Base-by-base conservation (phyloP, 1,140 invertebrate species). In the Cryptotermes secundus region DNA sequence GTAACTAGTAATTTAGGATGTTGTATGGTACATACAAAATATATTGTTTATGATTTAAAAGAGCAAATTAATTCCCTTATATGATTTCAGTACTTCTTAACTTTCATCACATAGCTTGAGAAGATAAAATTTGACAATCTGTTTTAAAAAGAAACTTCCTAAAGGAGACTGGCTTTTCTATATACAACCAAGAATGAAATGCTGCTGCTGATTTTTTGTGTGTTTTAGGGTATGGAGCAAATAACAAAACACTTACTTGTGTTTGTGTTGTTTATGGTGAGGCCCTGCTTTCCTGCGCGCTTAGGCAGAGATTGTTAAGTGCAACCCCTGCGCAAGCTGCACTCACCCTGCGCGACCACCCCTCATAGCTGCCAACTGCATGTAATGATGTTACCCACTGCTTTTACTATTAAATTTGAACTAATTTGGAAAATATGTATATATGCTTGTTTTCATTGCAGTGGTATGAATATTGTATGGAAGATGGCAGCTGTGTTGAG, bases 211-310 rank as follows among this genome's bases (percentile, higher is more conserved):
- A 53, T 49, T 34, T 84, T 84, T 84, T 84, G 72, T 84, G 72
- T 84, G 83, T 84, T 84, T 84, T 84, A 84, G 83, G 83, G 80
- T 84, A 84, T 42, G 83, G 83, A 84, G 83, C 83, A 72, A 84
- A 59, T 83, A 83, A 79, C 81, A 82, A 82, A 82, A 38, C 38
- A 38, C 38, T 45, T 82, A 42, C 31, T 82, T 38, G 38, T 82
- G 81, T 82, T 38, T 82, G 81, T 72, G 35, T 83, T 83, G 34
- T 83, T 83, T 83, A 83, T 80, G 34, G 34, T 82, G 81, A 45
- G 42, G n/a, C 31, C 42, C 81, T 31, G 36, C 16, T 6, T n/a
- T 45, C 83, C 83, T 36, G 83, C 83, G 83, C 83, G 42, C 83
- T 22, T 84, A 42, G 83, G 83, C 83, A 72, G 22, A 72, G 59